phyloP scores from a whole-genome alignment of 2,888 invertebrate genomes.

The Tribolium freemani region DNA sequence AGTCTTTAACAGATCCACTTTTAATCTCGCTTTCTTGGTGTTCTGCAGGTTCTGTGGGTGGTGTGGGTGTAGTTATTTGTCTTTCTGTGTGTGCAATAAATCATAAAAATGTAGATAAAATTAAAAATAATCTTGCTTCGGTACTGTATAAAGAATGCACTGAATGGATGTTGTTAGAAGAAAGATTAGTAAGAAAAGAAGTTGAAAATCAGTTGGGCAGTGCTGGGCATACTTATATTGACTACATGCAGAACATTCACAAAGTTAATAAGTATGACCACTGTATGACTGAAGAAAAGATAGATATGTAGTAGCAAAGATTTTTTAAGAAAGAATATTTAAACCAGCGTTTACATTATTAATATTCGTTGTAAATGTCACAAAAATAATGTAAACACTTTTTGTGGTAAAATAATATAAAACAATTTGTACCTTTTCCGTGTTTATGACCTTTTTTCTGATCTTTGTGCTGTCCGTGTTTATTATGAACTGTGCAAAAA shows the following conservation, averaged over 20 bases:
- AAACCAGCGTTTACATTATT: neutral
- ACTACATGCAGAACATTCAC: no score
- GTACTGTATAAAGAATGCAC: neutral
- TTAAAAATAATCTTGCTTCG: constrained; percentile 37
- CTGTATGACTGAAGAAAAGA: neutral
- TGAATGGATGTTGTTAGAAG: neutral
- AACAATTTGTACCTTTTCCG: constrained; percentile 53
- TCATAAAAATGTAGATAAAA: constrained; percentile 29
- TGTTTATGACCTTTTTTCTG: constrained; percentile 60
- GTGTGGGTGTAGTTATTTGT: constrained; percentile 49
- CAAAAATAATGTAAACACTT: constrained; percentile 10
- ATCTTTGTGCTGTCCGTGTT: constrained; percentile 57
- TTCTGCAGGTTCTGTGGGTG: constrained; percentile 45
- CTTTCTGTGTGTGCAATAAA: constrained; percentile 52
- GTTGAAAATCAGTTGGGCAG: neutral
- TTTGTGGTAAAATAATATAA: constrained; percentile 6
- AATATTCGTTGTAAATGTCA: neutral
- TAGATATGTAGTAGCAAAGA: neutral
- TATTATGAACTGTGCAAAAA: constrained; percentile 56
- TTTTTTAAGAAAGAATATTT: neutral
- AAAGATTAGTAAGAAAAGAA: neutral
- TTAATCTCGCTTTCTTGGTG: constrained; percentile 45
- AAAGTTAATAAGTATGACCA: no score
- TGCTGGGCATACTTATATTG: no score
- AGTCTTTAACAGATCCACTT: constrained; percentile 52